phyloP scores from a whole-genome alignment of 2,797 vertebrate species.

The Anguilla anguilla region DNA sequence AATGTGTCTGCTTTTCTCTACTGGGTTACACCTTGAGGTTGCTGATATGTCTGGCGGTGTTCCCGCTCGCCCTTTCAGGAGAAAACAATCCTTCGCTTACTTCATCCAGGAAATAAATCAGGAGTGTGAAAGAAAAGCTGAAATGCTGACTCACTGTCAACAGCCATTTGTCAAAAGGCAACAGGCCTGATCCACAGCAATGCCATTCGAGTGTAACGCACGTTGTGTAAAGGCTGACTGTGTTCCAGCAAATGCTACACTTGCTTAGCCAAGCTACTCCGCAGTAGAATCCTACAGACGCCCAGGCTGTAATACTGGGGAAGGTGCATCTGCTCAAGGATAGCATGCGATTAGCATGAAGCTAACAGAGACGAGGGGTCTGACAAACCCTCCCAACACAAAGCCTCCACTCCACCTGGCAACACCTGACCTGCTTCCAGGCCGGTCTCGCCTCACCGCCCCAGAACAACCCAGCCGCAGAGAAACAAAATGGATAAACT shows the following conservation, averaged over 20 bases:
- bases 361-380: too few species aligned
- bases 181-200: background rate
- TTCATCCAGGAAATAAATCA: conserved; percentile 32
- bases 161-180: background rate
- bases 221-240: background rate
- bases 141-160: conserved; percentile 12
- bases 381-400: background rate
- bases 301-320: too few species aligned
- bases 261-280: too few species aligned
- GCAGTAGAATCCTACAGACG: too few species aligned
- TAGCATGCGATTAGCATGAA: too few species aligned
- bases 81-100: conserved; percentile 18
- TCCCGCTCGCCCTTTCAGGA: conserved; percentile 12
- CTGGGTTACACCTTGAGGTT: conserved; percentile 7
- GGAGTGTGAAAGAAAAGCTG: background rate
- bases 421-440: too few species aligned
- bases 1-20: background rate
- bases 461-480: background rate
- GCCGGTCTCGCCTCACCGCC: background rate
- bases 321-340: too few species aligned
- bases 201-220: too few species aligned
- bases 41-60: background rate
- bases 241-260: background rate
- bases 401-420: background rate
- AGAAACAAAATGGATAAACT: background rate